Evolutionary conservation across 1,140 invertebrate genomes (phyloP).

Genomic region (Drosophila oshimai): DNA sequence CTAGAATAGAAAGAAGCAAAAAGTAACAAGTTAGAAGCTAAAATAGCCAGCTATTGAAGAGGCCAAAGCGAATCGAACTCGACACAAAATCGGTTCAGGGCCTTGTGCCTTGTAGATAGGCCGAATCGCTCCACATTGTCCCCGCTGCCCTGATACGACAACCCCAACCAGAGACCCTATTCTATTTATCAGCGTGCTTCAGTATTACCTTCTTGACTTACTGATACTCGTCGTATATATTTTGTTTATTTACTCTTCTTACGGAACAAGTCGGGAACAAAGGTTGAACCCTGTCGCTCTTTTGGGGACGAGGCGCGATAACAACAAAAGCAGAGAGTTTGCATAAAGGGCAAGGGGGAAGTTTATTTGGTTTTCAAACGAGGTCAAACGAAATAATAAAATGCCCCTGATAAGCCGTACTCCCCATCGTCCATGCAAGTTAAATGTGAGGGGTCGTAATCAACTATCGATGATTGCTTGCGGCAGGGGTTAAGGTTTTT

Average conservation of each 20-base stretch:
- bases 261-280: slow-evolving; percentile 45
- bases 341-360: slow-evolving; percentile 28
- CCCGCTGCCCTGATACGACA: slow-evolving; percentile 17
- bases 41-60: neutral
- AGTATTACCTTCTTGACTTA: slow-evolving; percentile 41
- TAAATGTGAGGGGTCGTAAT: slow-evolving; percentile 25
- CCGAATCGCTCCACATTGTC: slow-evolving; percentile 6
- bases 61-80: slow-evolving; percentile 13
- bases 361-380: slow-evolving; percentile 77
- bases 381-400: slow-evolving; percentile 65
- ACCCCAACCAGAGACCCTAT: slow-evolving; percentile 16
- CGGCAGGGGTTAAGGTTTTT: slow-evolving; percentile 24
- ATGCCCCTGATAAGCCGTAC: slow-evolving; percentile 56
- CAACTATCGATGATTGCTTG: slow-evolving; percentile 31
- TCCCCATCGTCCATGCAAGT: slow-evolving; percentile 29
- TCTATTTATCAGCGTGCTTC: slow-evolving; percentile 40
- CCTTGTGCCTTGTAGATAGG: slow-evolving; percentile 29
- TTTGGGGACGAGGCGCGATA: neutral
- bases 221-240: slow-evolving; percentile 16
- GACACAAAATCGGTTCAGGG: slow-evolving; percentile 50
- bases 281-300: slow-evolving; percentile 35
- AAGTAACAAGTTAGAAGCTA: neutral
- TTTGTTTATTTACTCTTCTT: slow-evolving; percentile 7
- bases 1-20: neutral
- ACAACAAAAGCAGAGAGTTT: slow-evolving; percentile 24